Evolutionary conservation across 2,113 vertebrate species (phyloP).

Genomic region (Paramormyrops kingsleyae): DNA sequence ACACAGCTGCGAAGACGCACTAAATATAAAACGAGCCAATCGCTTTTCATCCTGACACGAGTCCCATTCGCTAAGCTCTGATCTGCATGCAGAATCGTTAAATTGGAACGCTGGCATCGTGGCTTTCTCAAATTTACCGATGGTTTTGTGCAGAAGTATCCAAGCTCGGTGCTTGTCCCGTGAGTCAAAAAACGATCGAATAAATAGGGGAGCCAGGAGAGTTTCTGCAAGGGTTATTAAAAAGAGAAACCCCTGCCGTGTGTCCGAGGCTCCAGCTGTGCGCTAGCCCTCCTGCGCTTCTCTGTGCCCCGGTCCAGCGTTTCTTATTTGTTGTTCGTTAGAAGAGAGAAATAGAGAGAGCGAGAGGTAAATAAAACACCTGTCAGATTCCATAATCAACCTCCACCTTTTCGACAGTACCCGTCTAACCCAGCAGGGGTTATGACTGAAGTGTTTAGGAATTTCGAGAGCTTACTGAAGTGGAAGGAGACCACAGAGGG

Average conservation of each 20-base stretch:
- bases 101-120: background rate
- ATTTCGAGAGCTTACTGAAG: conserved; percentile 3
- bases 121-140: background rate
- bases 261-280: background rate
- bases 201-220: background rate
- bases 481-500: background rate
- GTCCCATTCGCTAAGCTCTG: background rate
- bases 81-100: background rate
- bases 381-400: conserved; percentile 8
- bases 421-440: conserved; percentile 1
- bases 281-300: background rate
- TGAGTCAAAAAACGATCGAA: background rate
- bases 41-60: background rate
- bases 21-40: background rate
- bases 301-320: background rate
- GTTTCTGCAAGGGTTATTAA: background rate
- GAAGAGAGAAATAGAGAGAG: background rate
- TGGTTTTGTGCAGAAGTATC: background rate
- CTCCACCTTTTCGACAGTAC: background rate
- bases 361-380: background rate
- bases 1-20: background rate
- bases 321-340: background rate
- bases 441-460: conserved; percentile 7
- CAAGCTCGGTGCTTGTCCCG: background rate
- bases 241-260: background rate